Base-by-base conservation (phyloP, 2,113 vertebrate genomes). In the Uropsilus gracilis region DNA sequence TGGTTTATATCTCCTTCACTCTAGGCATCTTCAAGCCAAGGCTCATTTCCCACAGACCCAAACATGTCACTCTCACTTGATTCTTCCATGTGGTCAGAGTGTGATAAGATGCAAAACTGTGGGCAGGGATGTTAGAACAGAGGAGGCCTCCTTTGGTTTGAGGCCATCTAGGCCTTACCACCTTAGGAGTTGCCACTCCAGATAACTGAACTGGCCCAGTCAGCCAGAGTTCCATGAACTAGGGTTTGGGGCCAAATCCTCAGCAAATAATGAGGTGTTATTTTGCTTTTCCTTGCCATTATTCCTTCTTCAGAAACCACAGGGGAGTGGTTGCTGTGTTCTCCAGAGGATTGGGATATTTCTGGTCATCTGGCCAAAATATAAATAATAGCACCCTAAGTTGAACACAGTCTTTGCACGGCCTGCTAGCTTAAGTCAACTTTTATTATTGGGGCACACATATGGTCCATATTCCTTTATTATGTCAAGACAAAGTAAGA, bases 221-320 rank as follows among this genome's bases (percentile, higher is more conserved):
- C 2, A 4, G 48, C 37, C 46, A 37, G 59, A 42, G 16, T 53
- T 84, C 85, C 88, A 57, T 13, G 28, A 53, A 30, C 34, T 68
- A 14, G 68, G 32, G 20, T 12, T 12, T 77, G 72, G 75, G 84
- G 73, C 37, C 88, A 77, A 84, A 57, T 68, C 61, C 61, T 72
- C 66, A 71, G 72, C 78, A 88, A 86, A 84, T 63, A 71, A 88
- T 32, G 69, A 96, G 44, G 93, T 92, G 89, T 12, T 59, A 83
- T 14, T 95, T 82, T 78, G 37, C 44, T 71, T 89, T 63, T 24
- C 81, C 85, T 76, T 63, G 77, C 86, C 88, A 71, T 61, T n/a
- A 44, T 63, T 94, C 42, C 77, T 73, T 44, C 68, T 39, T 90
- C 78, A 57, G 85, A 90, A 94, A 94, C 68, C 39, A 66, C 0